Conservation (phyloP, 2,113 vertebrate genomes). For the Cyanoderma ruficeps region DNA sequence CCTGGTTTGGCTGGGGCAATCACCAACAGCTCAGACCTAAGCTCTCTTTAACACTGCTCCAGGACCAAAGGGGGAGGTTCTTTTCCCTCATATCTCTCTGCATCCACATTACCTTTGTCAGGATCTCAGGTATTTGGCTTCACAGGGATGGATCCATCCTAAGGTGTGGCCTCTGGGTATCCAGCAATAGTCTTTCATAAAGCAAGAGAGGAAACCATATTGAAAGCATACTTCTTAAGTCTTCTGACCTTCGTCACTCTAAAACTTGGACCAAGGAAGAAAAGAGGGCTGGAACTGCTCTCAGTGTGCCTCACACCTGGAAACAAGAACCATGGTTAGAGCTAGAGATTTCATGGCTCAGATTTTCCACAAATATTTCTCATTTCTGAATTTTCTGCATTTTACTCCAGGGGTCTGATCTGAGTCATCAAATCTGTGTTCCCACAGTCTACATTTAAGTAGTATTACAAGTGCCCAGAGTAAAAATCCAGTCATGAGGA, state of each 20-base stretch:
- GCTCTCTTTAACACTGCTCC: not conserved
- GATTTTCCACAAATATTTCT: not conserved
- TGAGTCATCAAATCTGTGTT: not conserved
- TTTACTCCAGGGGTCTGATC: not conserved
- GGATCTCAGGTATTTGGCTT: not conserved
- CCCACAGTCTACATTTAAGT: not conserved
- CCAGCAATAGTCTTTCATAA: not conserved
- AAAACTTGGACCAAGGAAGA: not conserved
- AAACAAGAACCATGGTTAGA: not conserved
- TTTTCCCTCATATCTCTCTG: not conserved
- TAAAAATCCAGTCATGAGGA: not conserved
- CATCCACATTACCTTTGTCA: rapidly evolving
- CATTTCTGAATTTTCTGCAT: not conserved
- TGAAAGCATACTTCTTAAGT: not conserved
- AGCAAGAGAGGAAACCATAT: not conserved
- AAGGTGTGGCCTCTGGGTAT: not conserved
- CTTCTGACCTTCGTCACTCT: not conserved
- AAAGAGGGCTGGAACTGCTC: not conserved
- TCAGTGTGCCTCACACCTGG: not conserved
- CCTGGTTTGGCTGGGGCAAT: rapidly evolving
- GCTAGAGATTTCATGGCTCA: not conserved
- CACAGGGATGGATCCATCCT: not conserved
- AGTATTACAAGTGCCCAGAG: not conserved
- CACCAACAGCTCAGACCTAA: not conserved
- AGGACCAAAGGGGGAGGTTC: not conserved